Evolutionary conservation across 1,140 invertebrate species (phyloP).

Genomic region (Drosophila bipectinata): DNA sequence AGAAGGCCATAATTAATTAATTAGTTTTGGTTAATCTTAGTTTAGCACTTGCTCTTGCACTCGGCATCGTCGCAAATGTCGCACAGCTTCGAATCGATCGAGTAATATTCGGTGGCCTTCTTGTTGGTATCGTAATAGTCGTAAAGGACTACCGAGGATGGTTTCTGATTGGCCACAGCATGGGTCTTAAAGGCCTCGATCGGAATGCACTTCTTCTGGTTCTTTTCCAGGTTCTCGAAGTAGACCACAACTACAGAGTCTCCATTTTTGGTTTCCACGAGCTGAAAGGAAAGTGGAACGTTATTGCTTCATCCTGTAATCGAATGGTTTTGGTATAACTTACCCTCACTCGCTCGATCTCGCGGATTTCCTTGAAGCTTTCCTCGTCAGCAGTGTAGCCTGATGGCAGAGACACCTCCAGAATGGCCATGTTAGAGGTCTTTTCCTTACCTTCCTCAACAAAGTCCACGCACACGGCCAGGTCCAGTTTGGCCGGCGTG

Average conservation of each 20-base stretch:
- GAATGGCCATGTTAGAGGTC: conserved; percentile 93
- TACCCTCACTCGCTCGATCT: conserved; percentile 70
- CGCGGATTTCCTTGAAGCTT: conserved; percentile 54
- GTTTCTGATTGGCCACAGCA: conserved; percentile 93
- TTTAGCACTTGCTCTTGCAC: conserved; percentile 51
- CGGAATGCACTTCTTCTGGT: conserved; percentile 90
- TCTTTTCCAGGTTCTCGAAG: conserved; percentile 90
- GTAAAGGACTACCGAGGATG: conserved; percentile 92
- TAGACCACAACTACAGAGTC: conserved; percentile 92
- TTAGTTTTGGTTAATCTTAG: conserved; percentile 25
- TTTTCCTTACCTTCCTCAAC: conserved; percentile 63
- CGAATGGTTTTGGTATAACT: conserved; percentile 10
- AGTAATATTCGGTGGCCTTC: conserved; percentile 80
- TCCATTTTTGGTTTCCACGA: conserved; percentile 91
- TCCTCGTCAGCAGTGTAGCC: conserved; percentile 87
- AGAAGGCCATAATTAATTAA: background rate
- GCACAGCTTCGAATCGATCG: conserved; percentile 70
- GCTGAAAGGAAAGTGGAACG: conserved; percentile 51
- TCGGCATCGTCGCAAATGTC: conserved; percentile 71
- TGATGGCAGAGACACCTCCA: conserved; percentile 93
- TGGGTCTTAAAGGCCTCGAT: conserved; percentile 92
- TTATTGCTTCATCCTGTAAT: background rate
- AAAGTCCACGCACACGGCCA: conserved; percentile 88
- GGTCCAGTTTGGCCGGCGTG: conserved; percentile 88
- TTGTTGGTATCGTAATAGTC: conserved; percentile 96